phyloP scores from a whole-genome alignment of 1,140 invertebrate species.

The Drosophila eugracilis region DNA sequence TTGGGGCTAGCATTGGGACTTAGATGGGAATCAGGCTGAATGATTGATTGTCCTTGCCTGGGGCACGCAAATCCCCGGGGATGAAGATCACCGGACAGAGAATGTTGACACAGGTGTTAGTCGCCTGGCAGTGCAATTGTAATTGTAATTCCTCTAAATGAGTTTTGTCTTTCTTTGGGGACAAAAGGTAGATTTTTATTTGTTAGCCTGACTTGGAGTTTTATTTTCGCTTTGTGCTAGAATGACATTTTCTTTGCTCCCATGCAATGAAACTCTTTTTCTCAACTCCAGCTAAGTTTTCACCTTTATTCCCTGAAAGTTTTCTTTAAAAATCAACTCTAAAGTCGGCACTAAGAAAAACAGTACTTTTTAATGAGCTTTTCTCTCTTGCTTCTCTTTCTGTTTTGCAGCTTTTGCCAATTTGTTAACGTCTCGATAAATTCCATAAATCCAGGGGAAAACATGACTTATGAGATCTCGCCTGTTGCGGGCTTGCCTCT shows the following conservation, averaged over 20 bases:
- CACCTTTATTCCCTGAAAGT: neutral
- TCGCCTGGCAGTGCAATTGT: constrained; percentile 60
- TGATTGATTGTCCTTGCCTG: constrained; percentile 61
- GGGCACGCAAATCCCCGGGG: constrained; percentile 22
- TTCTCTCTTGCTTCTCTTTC: neutral
- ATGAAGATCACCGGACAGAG: constrained; percentile 9
- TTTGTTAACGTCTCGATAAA: constrained; percentile 46
- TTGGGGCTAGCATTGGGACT: constrained; percentile 21
- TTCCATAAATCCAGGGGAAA: constrained; percentile 51
- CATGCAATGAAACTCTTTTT: neutral
- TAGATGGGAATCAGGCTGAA: constrained; percentile 51
- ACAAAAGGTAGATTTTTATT: constrained; percentile 27
- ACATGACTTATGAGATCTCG: constrained; percentile 47
- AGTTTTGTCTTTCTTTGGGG: constrained; percentile 47
- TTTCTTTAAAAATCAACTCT: constrained; percentile 3
- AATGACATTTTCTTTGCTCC: constrained; percentile 11
- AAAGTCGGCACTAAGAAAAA: neutral
- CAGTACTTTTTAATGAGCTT: constrained; percentile 36
- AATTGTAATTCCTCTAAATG: constrained; percentile 60
- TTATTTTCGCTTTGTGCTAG: constrained; percentile 3
- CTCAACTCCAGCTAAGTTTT: constrained; percentile 1
- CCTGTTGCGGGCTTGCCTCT: constrained; percentile 7
- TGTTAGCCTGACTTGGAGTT: constrained; percentile 17
- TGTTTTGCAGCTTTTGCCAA: constrained; percentile 11
- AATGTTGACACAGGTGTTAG: constrained; percentile 60